Evolutionary conservation across 2,113 vertebrate genomes (phyloP), one percentile per base, ranked within the genome.

Genomic region (Agapornis roseicollis): DNA sequence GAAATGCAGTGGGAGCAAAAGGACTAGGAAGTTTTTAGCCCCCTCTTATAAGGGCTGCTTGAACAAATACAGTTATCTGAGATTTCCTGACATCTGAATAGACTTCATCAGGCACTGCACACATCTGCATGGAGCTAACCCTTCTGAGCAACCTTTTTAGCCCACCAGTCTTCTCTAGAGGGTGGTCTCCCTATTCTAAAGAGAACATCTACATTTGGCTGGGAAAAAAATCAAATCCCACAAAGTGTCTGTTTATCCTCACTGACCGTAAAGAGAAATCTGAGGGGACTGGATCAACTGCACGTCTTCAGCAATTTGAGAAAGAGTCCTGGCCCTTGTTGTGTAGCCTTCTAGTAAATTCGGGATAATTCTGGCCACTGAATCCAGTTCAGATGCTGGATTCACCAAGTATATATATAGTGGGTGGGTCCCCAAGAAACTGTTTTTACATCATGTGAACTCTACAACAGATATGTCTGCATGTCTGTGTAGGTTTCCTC

Each of bases 381-480:
- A 89, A 20, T 4, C 10, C 39, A 49, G 50, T 23, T 28, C 78
- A 79, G 66, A 69, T 60, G 29, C 66, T 72, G 70, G 39, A 46
- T 24, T 82, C 25, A 50, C 15, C 3, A 1, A 69, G 10, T 39
- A 37, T 13, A 65, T 13, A 65, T 41, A 35, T 10, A 56, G 63
- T 18, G 9, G 2, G 14, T 73, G 44, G n/a, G 88, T 88, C 41
- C 42, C 52, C 29, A 60, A 50, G 19, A 88, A 92, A 82, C 8
- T 35, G 14, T 31, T 82, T 79, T 90, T 71, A 66, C 15, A 50
- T 89, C 13, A 5, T 37, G 24, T 33, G 9, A n/a, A 53, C 44
- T 80, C 58, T 83, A 63, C 23, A 88, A 47, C 63, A 82, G 39
- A 86, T 66, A 60, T 31, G 86, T 47, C 80, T 90, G 46, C 83